These are phyloP conservation scores for Phenganax subtilis DNA, from an alignment of 92 coral and sea anemone genomes.

Conservation along the genomic window DNA sequence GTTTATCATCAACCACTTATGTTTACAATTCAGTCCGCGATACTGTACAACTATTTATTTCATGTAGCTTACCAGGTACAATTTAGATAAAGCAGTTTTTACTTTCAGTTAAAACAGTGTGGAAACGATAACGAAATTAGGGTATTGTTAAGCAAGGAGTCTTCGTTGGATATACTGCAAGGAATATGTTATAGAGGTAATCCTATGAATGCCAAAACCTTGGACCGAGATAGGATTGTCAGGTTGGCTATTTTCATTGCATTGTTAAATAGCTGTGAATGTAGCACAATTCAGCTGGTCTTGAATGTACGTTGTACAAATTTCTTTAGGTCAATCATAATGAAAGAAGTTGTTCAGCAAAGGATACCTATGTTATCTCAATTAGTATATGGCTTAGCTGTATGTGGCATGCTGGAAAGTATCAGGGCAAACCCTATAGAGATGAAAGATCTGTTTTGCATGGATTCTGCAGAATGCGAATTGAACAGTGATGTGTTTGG, in stretches of 20 bases:
- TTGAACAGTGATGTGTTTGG: not conserved
- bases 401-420: not conserved
- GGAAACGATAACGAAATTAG: not conserved
- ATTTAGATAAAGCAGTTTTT: not conserved
- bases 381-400: not conserved
- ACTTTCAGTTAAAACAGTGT: slow-evolving; percentile 1
- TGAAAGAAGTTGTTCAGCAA: not conserved
- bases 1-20: not conserved
- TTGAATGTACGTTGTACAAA: not conserved
- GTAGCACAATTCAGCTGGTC: not conserved
- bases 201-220: slow-evolving; percentile 15
- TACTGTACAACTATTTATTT: not conserved
- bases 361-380: slow-evolving; percentile 7
- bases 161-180: slow-evolving; percentile 17
- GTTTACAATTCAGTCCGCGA: not conserved
- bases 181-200: slow-evolving; percentile 21
- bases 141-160: not conserved
- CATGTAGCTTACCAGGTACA: not conserved
- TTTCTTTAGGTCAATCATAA: not conserved
- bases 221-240: not conserved
- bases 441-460: slow-evolving; percentile 5
- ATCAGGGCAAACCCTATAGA: not conserved
- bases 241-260: not conserved
- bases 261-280: not conserved
- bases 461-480: not conserved